Percentiles rank a stretch among this genome's conserved stretches.
These are phyloP conservation scores for Mus spretus DNA, from an alignment of 2,797 vertebrate genomes.

Conservation along the genomic window DNA sequence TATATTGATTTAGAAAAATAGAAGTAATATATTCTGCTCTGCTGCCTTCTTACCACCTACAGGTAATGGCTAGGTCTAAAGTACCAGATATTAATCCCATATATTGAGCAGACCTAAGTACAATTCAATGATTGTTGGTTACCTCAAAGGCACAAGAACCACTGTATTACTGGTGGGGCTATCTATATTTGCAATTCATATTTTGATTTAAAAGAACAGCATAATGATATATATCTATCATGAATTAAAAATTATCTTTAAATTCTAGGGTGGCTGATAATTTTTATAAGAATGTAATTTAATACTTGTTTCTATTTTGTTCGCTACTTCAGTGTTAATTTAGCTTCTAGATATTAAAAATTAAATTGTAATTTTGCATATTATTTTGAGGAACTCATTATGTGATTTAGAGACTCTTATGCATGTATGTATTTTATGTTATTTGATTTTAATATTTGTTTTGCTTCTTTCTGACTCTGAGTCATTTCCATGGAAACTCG, in stretches of 20 bases:
- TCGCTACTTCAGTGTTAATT: not conserved
- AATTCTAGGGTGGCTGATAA: not conserved
- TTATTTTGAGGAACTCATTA: not conserved
- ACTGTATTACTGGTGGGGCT: not conserved
- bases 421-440: not conserved
- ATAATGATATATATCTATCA: not conserved
- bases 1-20: not conserved
- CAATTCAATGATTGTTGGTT: not conserved
- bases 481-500: not conserved
- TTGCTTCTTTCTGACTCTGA: not conserved
- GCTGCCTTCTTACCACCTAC: not conserved
- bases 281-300: not conserved
- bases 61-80: not conserved
- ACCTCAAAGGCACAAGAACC: not conserved
- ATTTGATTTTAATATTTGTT: not conserved
- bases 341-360: not conserved
- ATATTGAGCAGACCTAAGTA: not conserved
- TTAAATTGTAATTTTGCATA: not conserved
- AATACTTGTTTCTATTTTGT: not conserved
- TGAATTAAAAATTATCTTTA: not conserved
- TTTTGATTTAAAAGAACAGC: not conserved
- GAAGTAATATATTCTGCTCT: not conserved
- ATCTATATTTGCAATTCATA: not conserved
- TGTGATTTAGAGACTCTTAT: not conserved
- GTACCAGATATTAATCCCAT: not conserved